phyloP scores from a whole-genome alignment of 37 sponge, comb jelly and placozoan genomes.

The Beroe forskalii region DNA sequence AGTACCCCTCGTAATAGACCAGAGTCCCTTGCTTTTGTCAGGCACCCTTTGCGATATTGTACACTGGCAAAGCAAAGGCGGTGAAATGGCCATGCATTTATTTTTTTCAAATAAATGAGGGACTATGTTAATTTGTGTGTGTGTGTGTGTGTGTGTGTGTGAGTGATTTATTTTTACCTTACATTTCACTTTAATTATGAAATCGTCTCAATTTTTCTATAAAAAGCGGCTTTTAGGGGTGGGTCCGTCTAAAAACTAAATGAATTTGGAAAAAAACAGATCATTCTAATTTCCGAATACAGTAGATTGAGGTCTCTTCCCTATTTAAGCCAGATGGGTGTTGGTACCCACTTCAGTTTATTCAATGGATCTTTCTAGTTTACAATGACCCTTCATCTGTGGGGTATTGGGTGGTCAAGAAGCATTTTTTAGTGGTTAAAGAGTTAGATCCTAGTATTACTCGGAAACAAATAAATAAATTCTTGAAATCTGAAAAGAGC shows the following conservation, averaged over 20 bases:
- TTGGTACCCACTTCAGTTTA: no score
- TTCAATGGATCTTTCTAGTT: no score
- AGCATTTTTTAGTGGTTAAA: neutral
- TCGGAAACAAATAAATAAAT: neutral
- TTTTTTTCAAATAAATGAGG: neutral
- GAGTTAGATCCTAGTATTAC: neutral
- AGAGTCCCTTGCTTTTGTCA: neutral
- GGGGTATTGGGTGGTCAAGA: neutral
- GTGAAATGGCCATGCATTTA: neutral
- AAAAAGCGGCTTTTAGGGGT: neutral
- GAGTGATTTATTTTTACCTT: neutral
- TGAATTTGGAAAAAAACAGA: neutral
- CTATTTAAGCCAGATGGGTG: no score
- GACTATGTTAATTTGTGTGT: neutral
- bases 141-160: neutral
- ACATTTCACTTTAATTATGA: neutral
- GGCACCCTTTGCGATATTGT: neutral
- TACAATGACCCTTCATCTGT: constrained; percentile 34
- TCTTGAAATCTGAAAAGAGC: constrained; percentile 15
- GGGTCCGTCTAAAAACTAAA: neutral
- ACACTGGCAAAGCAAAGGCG: constrained; percentile 16
- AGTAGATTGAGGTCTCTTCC: no score
- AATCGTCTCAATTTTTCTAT: neutral
- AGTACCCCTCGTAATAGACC: neutral
- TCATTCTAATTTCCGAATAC: no score